These are phyloP conservation scores for Leucozona laternaria DNA, from an alignment of 2,888 invertebrate species.

Conservation along the genomic window DNA sequence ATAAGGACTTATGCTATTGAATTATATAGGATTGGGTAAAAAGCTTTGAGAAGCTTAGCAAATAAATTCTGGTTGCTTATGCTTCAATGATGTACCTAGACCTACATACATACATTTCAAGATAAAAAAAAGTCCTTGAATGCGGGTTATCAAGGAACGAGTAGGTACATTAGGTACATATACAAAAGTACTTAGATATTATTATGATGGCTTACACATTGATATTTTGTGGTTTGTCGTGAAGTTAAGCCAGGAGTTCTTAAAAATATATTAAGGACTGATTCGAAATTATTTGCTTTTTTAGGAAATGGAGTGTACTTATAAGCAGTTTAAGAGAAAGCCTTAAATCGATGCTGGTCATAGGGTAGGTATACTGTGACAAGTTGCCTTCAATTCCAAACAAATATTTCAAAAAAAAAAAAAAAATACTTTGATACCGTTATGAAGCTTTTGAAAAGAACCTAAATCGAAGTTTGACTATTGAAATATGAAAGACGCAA, in stretches of 20 bases:
- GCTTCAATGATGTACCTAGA: background rate
- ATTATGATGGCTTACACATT: background rate
- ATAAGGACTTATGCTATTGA: constrained; percentile 10
- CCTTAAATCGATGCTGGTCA: too few relatives aligned
- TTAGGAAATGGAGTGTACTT: too few relatives aligned
- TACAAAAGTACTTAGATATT: background rate
- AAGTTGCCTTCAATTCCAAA: too few relatives aligned
- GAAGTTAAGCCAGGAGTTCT: background rate
- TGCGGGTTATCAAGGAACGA: background rate
- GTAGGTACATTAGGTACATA: background rate
- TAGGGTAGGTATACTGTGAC: too few relatives aligned
- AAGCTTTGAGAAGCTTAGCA: background rate
- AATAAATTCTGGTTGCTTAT: constrained; percentile 4
- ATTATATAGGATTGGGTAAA: background rate
- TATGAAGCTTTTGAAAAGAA: too few relatives aligned
- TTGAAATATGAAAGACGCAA: too few relatives aligned
- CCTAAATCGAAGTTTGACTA: too few relatives aligned
- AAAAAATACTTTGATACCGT: too few relatives aligned
- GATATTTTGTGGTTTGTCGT: background rate
- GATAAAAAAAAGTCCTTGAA: constrained; percentile 5
- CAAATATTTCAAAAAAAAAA: too few relatives aligned
- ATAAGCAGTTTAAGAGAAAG: too few relatives aligned
- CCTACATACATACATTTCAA: background rate
- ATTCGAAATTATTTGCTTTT: too few relatives aligned
- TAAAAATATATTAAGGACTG: background rate